phyloP scores from a whole-genome alignment of 1,140 invertebrate species.

The Drosophila nannoptera region DNA sequence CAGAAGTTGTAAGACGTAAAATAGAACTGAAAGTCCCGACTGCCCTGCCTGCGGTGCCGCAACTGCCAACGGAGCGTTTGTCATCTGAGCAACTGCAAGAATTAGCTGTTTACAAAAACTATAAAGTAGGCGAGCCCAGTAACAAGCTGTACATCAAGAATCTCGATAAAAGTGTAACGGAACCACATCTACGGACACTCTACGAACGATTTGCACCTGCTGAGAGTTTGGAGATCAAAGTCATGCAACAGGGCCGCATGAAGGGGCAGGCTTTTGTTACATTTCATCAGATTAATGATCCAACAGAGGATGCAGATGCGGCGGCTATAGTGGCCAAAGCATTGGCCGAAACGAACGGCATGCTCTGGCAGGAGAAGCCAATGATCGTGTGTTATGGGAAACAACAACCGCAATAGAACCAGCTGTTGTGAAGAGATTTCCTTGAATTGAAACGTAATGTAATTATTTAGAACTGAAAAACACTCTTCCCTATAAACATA shows the following conservation, averaged over 20 bases:
- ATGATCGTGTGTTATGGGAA: constrained; percentile 87
- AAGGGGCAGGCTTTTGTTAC: constrained; percentile 95
- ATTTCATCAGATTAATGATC: constrained; percentile 4
- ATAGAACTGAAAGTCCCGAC: constrained; percentile 55
- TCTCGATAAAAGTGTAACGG: constrained; percentile 88
- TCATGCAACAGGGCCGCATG: constrained; percentile 97
- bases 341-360: constrained; percentile 92
- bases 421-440: background rate
- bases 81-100: constrained; percentile 87
- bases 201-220: constrained; percentile 84
- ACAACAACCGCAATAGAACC: constrained; percentile 42
- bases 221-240: constrained; percentile 80
- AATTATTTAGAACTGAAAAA: too few species aligned
- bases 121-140: constrained; percentile 88
- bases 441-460: background rate
- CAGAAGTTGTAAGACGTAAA: constrained; percentile 24
- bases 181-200: constrained; percentile 88
- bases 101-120: constrained; percentile 92
- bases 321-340: constrained; percentile 85
- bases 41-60: background rate
- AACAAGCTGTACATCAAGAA: constrained; percentile 96
- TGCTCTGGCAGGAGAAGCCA: constrained; percentile 86
- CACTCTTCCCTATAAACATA: too few species aligned
- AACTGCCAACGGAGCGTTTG: constrained; percentile 79
- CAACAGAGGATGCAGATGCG: constrained; percentile 81